phyloP scores from a whole-genome alignment of 2,888 invertebrate species.

The Frankliniella fusca region DNA sequence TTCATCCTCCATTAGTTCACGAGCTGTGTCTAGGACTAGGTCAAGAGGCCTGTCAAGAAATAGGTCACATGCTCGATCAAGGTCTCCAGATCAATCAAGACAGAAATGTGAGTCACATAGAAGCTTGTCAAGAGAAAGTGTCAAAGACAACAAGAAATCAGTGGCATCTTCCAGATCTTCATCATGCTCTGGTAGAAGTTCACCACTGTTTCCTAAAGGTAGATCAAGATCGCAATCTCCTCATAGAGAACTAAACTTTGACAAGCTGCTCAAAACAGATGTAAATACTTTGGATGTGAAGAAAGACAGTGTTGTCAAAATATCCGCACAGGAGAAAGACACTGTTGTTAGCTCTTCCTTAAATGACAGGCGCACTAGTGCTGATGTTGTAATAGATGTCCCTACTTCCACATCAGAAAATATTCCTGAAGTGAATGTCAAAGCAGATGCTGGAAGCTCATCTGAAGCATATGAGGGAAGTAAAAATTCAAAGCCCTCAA shows the following conservation, averaged over 20 bases:
- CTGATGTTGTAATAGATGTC: neutral
- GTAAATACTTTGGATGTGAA: too few species aligned
- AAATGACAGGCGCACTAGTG: neutral
- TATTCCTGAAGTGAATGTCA: neutral
- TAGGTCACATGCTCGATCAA: neutral
- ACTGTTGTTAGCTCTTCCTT: neutral
- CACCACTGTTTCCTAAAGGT: neutral
- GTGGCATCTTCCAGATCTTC: neutral
- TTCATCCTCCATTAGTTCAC: neutral
- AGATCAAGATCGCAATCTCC: neutral
- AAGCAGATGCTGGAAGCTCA: neutral
- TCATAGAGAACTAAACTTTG: neutral
- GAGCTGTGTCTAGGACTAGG: neutral
- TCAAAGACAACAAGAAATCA: neutral
- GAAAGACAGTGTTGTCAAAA: neutral
- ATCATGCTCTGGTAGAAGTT: neutral
- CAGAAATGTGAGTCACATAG: neutral
- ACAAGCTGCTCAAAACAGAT: neutral
- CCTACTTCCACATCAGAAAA: constrained; percentile 4
- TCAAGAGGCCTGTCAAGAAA: neutral
- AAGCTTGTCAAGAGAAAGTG: neutral
- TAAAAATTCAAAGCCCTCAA: neutral
- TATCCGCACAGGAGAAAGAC: neutral
- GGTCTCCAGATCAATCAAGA: too few species aligned
- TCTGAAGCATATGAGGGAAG: neutral